Conservation (phyloP, 2,888 invertebrate species). For the Synergus gifuensis region DNA sequence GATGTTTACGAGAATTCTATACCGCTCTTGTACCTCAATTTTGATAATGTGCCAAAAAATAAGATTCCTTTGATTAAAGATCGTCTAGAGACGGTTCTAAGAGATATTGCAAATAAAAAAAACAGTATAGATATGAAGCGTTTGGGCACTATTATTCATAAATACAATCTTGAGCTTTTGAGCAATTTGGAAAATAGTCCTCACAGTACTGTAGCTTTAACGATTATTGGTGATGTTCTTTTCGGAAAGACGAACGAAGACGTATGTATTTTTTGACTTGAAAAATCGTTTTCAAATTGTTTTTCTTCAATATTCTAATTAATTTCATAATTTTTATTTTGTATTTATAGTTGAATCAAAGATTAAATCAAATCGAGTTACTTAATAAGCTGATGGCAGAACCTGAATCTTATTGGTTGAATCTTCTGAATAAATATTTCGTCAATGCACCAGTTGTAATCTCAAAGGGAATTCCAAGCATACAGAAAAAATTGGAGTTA, state of each 20-base stretch:
- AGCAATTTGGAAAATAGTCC: conserved; percentile 88
- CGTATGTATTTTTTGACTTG: conserved; percentile 79
- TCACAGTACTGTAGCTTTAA: conserved; percentile 87
- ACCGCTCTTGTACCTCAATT: conserved; percentile 84
- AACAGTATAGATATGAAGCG: conserved; percentile 86
- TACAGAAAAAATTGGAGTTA: conserved; percentile 83
- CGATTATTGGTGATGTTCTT: conserved; percentile 89
- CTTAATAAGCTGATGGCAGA: conserved; percentile 82
- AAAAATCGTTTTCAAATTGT: conserved; percentile 3
- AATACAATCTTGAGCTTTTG: conserved; percentile 84
- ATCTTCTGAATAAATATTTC: conserved; percentile 84
- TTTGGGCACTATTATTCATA: conserved; percentile 85
- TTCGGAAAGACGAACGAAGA: conserved; percentile 87
- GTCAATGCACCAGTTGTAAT: conserved; percentile 82
- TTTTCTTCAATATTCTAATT: not conserved
- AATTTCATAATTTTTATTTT: conserved; percentile 34
- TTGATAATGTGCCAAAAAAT: conserved; percentile 86
- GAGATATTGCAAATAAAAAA: conserved; percentile 76
- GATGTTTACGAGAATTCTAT: conserved; percentile 86
- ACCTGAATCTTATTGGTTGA: conserved; percentile 84
- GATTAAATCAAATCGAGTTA: conserved; percentile 84
- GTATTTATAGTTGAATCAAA: conserved; percentile 81
- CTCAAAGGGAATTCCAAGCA: conserved; percentile 84
- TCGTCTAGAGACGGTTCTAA: conserved; percentile 79
- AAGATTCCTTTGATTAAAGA: conserved; percentile 83